phyloP scores from a whole-genome alignment of 2,888 invertebrate species.

The Panopea generosa region DNA sequence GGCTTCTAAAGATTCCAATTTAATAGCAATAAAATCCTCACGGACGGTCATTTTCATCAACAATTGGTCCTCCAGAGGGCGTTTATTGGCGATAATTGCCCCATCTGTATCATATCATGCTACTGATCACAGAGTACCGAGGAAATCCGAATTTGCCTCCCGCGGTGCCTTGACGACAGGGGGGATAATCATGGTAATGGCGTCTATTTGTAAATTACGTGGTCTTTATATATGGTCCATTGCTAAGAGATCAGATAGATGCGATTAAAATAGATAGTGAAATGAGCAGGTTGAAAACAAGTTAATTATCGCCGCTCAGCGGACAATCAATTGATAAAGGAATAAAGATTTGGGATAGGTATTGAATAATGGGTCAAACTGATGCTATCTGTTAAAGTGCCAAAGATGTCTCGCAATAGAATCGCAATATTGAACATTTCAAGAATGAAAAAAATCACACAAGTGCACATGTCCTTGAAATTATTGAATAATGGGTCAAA shows the following conservation, averaged over 20 bases:
- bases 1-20: conserved; percentile 37
- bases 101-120: conserved; percentile 37
- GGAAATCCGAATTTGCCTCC: conserved; percentile 34
- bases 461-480: too few species aligned
- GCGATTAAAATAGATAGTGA: conserved; percentile 32
- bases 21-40: conserved; percentile 56
- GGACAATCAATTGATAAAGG: conserved; percentile 51
- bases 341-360: too few species aligned
- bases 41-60: conserved; percentile 51
- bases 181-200: conserved; percentile 53
- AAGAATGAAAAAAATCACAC: too few species aligned
- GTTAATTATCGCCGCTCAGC: conserved; percentile 45
- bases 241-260: not conserved
- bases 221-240: conserved; percentile 12
- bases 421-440: too few species aligned
- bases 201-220: conserved; percentile 47
- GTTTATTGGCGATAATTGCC: conserved; percentile 58
- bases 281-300: conserved; percentile 53
- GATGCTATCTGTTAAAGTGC: too few species aligned
- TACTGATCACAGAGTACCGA: conserved; percentile 36
- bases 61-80: conserved; percentile 34
- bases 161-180: conserved; percentile 39
- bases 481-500: too few species aligned
- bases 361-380: too few species aligned
- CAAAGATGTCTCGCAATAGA: too few species aligned